Evolutionary conservation across 1,140 invertebrate genomes (phyloP).

Genomic region (Drosophila novamexicana): DNA sequence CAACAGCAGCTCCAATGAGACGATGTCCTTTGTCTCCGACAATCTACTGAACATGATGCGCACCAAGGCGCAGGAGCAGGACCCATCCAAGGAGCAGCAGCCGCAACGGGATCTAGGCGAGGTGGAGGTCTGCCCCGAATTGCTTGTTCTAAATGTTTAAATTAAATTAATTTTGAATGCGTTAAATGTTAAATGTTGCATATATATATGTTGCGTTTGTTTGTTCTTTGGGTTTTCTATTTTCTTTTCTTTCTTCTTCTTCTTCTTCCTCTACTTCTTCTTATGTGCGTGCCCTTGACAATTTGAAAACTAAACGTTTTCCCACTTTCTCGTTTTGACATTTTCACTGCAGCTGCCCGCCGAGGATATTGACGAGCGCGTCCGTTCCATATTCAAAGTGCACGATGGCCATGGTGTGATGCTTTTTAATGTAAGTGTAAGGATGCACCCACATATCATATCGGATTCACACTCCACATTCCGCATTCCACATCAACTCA

Average conservation of each 20-base stretch:
- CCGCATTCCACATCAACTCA: not conserved
- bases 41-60: conserved; percentile 41
- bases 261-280: too few relatives aligned
- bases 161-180: not conserved
- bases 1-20: conserved; percentile 14
- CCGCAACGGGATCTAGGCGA: conserved; percentile 7
- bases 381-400: conserved; percentile 56
- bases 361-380: conserved; percentile 42
- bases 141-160: not conserved
- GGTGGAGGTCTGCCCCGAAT: conserved; percentile 42
- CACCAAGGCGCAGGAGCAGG: conserved; percentile 34
- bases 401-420: conserved; percentile 54
- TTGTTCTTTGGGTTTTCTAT: conserved; percentile 11
- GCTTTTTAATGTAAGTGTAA: conserved; percentile 72
- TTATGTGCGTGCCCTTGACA: not conserved
- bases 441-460: not conserved
- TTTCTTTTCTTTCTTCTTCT: conserved; percentile 8
- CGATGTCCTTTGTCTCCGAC: conserved; percentile 51
- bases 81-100: conserved; percentile 11
- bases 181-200: conserved; percentile 3
- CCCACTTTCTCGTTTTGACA: conserved; percentile 45
- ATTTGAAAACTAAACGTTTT: conserved; percentile 58
- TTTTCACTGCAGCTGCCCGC: conserved; percentile 57
- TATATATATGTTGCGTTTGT: conserved; percentile 30
- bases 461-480: not conserved